These are phyloP conservation scores for Pararge aegeria DNA, from an alignment of 1,140 invertebrate species.

Conservation along the genomic window DNA sequence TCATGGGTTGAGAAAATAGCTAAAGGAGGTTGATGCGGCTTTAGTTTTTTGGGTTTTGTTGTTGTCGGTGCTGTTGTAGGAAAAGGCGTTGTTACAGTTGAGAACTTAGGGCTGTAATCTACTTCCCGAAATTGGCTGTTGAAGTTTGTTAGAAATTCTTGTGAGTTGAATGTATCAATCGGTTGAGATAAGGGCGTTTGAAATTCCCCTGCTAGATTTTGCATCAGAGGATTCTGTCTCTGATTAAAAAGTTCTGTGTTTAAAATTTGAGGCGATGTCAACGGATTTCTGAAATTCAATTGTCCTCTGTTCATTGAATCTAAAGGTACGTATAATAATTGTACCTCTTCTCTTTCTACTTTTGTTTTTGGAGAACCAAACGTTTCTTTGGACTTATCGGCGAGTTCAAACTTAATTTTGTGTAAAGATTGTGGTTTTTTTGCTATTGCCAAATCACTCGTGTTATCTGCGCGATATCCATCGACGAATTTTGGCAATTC, in stretches of 20 bases:
- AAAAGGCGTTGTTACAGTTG: slow-evolving; percentile 67
- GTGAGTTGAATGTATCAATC: slow-evolving; percentile 41
- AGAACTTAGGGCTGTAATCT: slow-evolving; percentile 54
- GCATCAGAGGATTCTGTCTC: slow-evolving; percentile 51
- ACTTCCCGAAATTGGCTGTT: slow-evolving; percentile 51
- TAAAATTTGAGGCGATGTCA: slow-evolving; percentile 45
- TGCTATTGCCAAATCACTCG: slow-evolving; percentile 32
- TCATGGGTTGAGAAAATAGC: slow-evolving; percentile 86
- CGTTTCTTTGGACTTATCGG: slow-evolving; percentile 47
- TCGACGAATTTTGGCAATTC: slow-evolving; percentile 64
- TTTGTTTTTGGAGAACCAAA: slow-evolving; percentile 44
- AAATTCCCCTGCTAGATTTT: slow-evolving; percentile 52
- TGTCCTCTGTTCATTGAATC: slow-evolving; percentile 85
- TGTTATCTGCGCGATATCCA: slow-evolving; percentile 69
- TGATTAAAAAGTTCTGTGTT: slow-evolving; percentile 59
- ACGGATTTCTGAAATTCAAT: slow-evolving; percentile 65
- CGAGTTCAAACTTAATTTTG: slow-evolving; percentile 61
- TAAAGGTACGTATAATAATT: slow-evolving; percentile 89
- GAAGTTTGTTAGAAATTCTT: slow-evolving; percentile 49
- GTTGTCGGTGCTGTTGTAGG: slow-evolving; percentile 73
- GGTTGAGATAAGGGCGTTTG: slow-evolving; percentile 45
- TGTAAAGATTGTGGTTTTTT: slow-evolving; percentile 55
- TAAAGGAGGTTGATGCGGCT: slow-evolving; percentile 89
- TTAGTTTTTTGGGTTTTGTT: slow-evolving; percentile 80
- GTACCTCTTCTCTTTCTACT: slow-evolving; percentile 84